phyloP scores from a whole-genome alignment of 2,888 invertebrate species.

The Rugalucina vietnamica region DNA sequence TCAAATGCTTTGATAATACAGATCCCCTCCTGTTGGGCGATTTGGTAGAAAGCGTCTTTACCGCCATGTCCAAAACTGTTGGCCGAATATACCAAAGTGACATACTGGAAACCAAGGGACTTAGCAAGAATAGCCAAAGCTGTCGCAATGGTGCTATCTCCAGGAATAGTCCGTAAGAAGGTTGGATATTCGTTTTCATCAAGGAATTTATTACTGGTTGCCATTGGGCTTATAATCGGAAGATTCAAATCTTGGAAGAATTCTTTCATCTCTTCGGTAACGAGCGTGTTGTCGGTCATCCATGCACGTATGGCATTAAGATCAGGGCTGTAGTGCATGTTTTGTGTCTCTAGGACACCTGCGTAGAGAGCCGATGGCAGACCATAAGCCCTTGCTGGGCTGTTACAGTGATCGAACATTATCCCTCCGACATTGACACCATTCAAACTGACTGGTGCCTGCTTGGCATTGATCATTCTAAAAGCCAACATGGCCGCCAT shows the following conservation, averaged over 20 bases:
- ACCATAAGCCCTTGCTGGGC: slow-evolving; percentile 66
- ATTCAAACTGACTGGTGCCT: slow-evolving; percentile 68
- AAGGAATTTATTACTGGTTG: slow-evolving; percentile 68
- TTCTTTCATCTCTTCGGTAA: slow-evolving; percentile 64
- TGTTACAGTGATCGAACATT: slow-evolving; percentile 77
- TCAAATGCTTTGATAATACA: slow-evolving; percentile 70
- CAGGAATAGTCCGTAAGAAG: slow-evolving; percentile 77
- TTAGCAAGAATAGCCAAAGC: slow-evolving; percentile 77
- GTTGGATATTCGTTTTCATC: slow-evolving; percentile 69
- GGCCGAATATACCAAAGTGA: slow-evolving; percentile 73
- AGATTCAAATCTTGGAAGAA: slow-evolving; percentile 84
- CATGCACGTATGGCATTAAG: slow-evolving; percentile 69
- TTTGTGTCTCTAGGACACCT: slow-evolving; percentile 54
- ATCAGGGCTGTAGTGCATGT: slow-evolving; percentile 33
- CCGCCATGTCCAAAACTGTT: slow-evolving; percentile 71
- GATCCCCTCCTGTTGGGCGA: slow-evolving; percentile 70
- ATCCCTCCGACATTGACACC: slow-evolving; percentile 73
- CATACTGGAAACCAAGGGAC: slow-evolving; percentile 73
- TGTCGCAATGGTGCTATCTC: slow-evolving; percentile 73
- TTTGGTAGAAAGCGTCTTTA: slow-evolving; percentile 61
- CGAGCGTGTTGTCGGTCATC: slow-evolving; percentile 74
- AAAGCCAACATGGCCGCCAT: slow-evolving; percentile 75
- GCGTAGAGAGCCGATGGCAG: slow-evolving; percentile 75
- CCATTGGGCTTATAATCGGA: slow-evolving; percentile 84
- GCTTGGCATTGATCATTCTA: slow-evolving; percentile 67